Percentiles rank a stretch among this genome's conserved stretches.
Conservation (phyloP, 1,140 invertebrate species). For the Drosophila ogumai region DNA sequence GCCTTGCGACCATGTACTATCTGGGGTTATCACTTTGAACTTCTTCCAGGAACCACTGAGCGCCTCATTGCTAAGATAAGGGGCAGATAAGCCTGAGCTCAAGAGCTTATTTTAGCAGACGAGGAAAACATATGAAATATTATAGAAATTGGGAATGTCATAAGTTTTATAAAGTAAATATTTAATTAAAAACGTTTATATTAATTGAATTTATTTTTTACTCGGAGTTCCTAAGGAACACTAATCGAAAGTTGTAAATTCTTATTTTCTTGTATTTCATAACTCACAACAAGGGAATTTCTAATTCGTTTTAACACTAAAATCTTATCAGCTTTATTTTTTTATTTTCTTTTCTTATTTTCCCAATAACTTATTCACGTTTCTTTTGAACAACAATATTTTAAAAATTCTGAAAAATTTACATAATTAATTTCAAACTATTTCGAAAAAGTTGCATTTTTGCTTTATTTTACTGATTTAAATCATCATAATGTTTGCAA, state of each 20-base stretch:
- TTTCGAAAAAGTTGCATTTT: too few species aligned
- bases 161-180: neutral
- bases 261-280: neutral
- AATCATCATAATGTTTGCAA: too few species aligned
- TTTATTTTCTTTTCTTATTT: neutral
- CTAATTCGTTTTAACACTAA: neutral
- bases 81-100: neutral
- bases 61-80: neutral
- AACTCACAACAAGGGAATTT: neutral
- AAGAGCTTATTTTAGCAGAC: neutral
- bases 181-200: too few species aligned
- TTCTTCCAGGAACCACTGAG: neutral
- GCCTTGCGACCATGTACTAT: neutral
- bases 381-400: neutral
- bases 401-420: neutral
- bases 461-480: too few species aligned
- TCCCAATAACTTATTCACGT: neutral
- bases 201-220: too few species aligned
- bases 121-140: neutral
- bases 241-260: too few species aligned
- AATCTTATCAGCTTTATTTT: neutral
- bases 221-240: too few species aligned
- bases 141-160: neutral
- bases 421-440: too few species aligned
- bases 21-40: slow-evolving; percentile 1